Percentiles rank a stretch among this genome's conserved stretches.
These are phyloP conservation scores for Anthopleura sola DNA, from an alignment of 64 coral and sea anemone species.

Conservation along the genomic window DNA sequence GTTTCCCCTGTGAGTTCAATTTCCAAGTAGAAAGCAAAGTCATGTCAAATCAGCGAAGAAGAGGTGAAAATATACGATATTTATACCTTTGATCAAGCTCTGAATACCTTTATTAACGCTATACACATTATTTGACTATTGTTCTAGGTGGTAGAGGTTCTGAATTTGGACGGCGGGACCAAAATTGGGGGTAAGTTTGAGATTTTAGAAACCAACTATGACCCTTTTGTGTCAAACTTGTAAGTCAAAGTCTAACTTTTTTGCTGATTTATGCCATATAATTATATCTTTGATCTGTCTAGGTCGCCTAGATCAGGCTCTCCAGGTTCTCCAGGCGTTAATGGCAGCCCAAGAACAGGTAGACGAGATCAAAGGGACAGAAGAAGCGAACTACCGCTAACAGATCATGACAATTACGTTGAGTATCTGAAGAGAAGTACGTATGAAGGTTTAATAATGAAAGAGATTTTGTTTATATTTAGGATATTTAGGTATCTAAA, in stretches of 20 bases:
- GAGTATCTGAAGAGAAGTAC: slow-evolving; percentile 6
- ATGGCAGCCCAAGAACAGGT: slow-evolving; percentile 32
- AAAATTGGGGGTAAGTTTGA: slow-evolving; percentile 4
- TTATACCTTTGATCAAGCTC: neutral
- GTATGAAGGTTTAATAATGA: neutral
- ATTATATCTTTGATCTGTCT: neutral
- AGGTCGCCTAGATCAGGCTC: slow-evolving; percentile 37
- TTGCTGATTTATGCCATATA: neutral
- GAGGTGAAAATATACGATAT: neutral
- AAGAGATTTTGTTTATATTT: too few species aligned
- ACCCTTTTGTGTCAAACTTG: neutral
- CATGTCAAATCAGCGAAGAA: slow-evolving; percentile 15
- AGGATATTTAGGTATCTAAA: too few species aligned
- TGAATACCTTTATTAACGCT: neutral
- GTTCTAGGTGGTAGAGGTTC: slow-evolving; percentile 16
- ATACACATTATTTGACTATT: neutral
- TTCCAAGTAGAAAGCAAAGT: neutral
- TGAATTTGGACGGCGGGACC: slow-evolving; percentile 11
- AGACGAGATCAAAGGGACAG: neutral
- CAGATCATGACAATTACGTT: slow-evolving; percentile 1
- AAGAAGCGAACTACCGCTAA: neutral
- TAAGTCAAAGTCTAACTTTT: neutral
- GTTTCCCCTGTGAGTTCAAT: neutral
- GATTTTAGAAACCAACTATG: neutral
- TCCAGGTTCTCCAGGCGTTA: slow-evolving; percentile 29